Conservation (phyloP, 2,888 invertebrate genomes). For the Perithous albicinctus region DNA sequence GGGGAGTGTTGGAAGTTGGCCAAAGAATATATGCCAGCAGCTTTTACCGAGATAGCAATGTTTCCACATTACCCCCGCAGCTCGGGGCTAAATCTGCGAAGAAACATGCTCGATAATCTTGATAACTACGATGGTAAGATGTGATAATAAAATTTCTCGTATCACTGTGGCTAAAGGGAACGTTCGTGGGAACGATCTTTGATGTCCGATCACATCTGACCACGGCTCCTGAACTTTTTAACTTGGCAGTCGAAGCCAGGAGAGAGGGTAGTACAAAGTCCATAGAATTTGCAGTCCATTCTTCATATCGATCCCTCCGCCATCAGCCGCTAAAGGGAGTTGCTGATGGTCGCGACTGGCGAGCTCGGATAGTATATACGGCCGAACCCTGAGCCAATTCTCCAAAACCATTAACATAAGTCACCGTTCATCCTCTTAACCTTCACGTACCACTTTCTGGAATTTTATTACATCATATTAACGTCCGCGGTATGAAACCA, state of each 20-base stretch:
- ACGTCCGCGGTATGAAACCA: constrained; percentile 30
- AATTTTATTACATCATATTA: constrained; percentile 59
- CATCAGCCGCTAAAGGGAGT: constrained; percentile 12
- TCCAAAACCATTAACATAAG: constrained; percentile 60
- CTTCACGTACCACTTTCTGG: constrained; percentile 23
- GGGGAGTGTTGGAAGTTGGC: constrained; percentile 49
- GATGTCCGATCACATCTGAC: constrained; percentile 48
- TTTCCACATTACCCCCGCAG: constrained; percentile 7
- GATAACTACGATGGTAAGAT: constrained; percentile 53
- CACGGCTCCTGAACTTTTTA: constrained; percentile 27
- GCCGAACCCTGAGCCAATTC: constrained; percentile 52
- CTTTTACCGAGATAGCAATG: constrained; percentile 30
- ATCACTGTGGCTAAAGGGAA: not conserved
- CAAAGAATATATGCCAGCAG: constrained; percentile 43
- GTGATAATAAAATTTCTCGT: constrained; percentile 50
- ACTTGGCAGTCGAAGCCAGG: constrained; percentile 5
- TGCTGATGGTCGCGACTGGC: constrained; percentile 27
- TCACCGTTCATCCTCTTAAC: constrained; percentile 36
- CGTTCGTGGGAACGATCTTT: not conserved
- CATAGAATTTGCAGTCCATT: constrained; percentile 41
- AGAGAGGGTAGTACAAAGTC: constrained; percentile 23
- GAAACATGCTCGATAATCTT: constrained; percentile 59
- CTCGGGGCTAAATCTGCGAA: constrained; percentile 31
- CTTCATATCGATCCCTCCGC: constrained; percentile 30
- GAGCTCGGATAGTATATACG: constrained; percentile 3